phyloP scores from a whole-genome alignment of 1,140 invertebrate species.

The Teleopsis dalmanni region DNA sequence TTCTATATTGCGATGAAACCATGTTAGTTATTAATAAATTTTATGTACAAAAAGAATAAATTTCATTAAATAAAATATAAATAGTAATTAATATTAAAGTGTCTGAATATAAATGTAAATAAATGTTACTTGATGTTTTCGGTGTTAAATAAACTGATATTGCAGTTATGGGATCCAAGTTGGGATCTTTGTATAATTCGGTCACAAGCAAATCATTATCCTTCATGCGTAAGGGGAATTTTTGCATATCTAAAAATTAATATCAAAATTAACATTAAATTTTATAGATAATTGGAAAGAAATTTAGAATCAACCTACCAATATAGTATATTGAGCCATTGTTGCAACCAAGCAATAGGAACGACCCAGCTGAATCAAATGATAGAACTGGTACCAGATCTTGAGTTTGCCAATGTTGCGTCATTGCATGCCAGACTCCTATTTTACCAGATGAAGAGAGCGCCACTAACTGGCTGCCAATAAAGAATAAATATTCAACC shows the following conservation, averaged over 20 bases:
- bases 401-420: conserved; percentile 96
- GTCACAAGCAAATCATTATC: conserved; percentile 97
- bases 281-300: background rate
- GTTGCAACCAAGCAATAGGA: conserved; percentile 87
- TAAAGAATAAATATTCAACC: conserved; percentile 94
- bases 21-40: too few species aligned
- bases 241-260: conserved; percentile 86
- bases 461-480: conserved; percentile 92
- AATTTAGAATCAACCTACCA: conserved; percentile 49
- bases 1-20: too few species aligned
- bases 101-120: too few species aligned
- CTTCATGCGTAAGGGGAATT: conserved; percentile 97
- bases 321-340: conserved; percentile 98
- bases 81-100: too few species aligned
- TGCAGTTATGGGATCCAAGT: conserved; percentile 92
- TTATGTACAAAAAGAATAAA: too few species aligned
- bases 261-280: background rate
- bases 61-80: too few species aligned
- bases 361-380: conserved; percentile 93
- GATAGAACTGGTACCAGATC: conserved; percentile 91
- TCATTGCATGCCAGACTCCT: conserved; percentile 98
- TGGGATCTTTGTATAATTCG: conserved; percentile 91
- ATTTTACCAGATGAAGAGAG: conserved; percentile 91
- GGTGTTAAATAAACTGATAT: conserved; percentile 97
- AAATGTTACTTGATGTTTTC: conserved; percentile 83